Evolutionary conservation across 2,888 invertebrate genomes (phyloP).

Genomic region (Frankliniella intonsa): DNA sequence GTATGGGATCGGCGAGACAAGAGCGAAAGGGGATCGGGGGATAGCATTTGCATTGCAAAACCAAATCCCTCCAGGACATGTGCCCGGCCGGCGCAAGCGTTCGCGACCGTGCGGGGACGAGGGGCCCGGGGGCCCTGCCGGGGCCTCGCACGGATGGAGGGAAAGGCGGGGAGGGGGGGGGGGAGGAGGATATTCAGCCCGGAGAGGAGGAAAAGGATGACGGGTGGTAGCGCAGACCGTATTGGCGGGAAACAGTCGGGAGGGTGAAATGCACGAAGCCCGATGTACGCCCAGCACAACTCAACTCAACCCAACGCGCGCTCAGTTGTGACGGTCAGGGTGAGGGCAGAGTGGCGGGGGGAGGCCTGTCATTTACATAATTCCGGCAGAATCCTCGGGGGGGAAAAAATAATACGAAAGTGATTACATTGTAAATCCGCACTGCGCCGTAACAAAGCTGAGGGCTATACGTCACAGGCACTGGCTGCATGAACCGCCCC

Average conservation of each 20-base stretch:
- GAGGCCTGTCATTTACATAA: no score
- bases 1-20: no score
- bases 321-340: no score
- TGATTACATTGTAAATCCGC: no score
- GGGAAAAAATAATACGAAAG: no score
- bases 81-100: slow-evolving; percentile 4
- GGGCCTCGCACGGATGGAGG: background rate
- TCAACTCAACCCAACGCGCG: background rate
- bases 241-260: background rate
- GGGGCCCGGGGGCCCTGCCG: background rate
- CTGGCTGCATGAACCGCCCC: no score
- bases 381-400: no score
- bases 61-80: slow-evolving; percentile 23
- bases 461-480: no score
- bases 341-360: no score
- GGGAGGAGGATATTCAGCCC: background rate
- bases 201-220: background rate
- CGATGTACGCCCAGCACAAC: background rate
- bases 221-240: background rate
- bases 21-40: background rate
- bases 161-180: background rate
- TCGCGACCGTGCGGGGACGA: background rate
- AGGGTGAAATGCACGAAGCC: no score
- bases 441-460: no score
- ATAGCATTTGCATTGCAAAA: slow-evolving; percentile 9